phyloP scores from a whole-genome alignment of 2,888 invertebrate species.

The Dysmachus trigonus region DNA sequence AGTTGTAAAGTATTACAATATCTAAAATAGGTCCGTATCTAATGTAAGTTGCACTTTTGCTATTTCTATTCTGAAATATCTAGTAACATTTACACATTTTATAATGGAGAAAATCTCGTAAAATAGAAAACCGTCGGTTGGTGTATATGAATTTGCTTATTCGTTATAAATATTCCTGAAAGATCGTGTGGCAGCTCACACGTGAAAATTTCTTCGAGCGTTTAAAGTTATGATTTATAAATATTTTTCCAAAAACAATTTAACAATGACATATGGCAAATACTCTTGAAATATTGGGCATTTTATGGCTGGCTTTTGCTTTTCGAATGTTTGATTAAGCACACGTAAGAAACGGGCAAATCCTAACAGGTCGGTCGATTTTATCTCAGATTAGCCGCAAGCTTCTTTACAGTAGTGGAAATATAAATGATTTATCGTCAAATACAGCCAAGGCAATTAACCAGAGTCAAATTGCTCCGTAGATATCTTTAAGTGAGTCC shows the following conservation, averaged over 20 bases:
- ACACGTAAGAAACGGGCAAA: slow-evolving; percentile 1
- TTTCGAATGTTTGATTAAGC: slow-evolving; percentile 21
- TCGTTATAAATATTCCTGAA: not conserved
- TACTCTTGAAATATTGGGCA: slow-evolving; percentile 13
- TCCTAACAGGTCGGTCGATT: slow-evolving; percentile 21
- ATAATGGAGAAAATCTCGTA: not conserved
- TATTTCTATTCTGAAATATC: no score
- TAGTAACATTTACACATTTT: not conserved
- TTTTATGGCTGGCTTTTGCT: not conserved
- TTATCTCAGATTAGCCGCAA: slow-evolving; percentile 15
- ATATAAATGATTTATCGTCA: slow-evolving; percentile 18
- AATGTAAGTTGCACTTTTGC: no score
- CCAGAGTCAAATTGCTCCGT: slow-evolving; percentile 32
- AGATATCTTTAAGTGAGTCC: not conserved
- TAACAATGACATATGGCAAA: not conserved
- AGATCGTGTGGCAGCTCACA: not conserved
- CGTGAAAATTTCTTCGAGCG: not conserved
- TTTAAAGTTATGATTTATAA: not conserved
- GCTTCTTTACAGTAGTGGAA: slow-evolving; percentile 39
- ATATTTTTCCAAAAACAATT: not conserved
- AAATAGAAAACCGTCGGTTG: not conserved
- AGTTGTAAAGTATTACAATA: no score
- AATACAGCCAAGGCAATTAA: slow-evolving; percentile 30
- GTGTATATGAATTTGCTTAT: not conserved
- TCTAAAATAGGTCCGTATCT: no score